These are phyloP conservation scores for Acanthacorydalis orientalis DNA, from an alignment of 2,888 invertebrate genomes.

Conservation along the genomic window DNA sequence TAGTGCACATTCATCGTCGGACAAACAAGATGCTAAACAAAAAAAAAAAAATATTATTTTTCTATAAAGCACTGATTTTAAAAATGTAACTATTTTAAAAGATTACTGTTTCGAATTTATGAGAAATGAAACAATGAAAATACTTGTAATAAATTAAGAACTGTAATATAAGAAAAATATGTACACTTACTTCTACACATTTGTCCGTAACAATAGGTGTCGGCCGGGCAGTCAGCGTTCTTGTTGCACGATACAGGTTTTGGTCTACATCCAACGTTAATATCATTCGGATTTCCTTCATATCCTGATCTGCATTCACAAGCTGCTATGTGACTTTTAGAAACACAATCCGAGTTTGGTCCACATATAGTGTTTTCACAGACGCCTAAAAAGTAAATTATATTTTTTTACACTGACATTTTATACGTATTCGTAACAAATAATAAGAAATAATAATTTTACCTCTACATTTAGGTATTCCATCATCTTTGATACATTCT, in stretches of 20 bases:
- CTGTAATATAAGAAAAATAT: background rate
- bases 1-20: slow-evolving; percentile 62
- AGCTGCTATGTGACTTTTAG: slow-evolving; percentile 54
- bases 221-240: slow-evolving; percentile 56
- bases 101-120: background rate
- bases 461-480: slow-evolving; percentile 63
- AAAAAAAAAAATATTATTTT: slow-evolving; percentile 1
- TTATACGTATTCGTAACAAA: too few relatives aligned
- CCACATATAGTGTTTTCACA: slow-evolving; percentile 67
- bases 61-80: background rate
- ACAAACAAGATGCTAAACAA: slow-evolving; percentile 51
- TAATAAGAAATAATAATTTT: slow-evolving; percentile 6
- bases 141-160: too few relatives aligned
- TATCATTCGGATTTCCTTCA: slow-evolving; percentile 56
- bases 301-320: slow-evolving; percentile 69
- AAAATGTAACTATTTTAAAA: background rate
- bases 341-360: slow-evolving; percentile 66
- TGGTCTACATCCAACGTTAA: slow-evolving; percentile 54
- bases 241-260: slow-evolving; percentile 53
- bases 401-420: background rate
- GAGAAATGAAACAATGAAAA: slow-evolving; percentile 1
- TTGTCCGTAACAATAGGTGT: slow-evolving; percentile 67
- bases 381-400: slow-evolving; percentile 36
- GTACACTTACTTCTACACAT: slow-evolving; percentile 59
- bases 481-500: slow-evolving; percentile 53